Evolutionary conservation across 2,888 invertebrate genomes (phyloP), one percentile per base, ranked within the genome.

Genomic region (Cartodere bifasciata): DNA sequence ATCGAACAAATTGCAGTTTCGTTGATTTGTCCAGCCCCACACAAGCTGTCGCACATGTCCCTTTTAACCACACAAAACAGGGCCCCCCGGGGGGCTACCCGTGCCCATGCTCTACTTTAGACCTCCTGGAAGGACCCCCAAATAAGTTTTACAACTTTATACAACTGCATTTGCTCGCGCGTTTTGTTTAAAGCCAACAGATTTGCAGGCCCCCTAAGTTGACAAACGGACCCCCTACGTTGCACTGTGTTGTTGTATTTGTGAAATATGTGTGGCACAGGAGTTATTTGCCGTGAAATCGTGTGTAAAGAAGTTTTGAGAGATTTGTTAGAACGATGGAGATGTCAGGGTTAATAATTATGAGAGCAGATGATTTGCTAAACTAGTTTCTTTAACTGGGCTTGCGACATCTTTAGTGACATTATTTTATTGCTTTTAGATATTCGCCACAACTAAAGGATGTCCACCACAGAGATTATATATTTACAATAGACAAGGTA

Each of bases 151-250:
- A 42, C 43, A 42, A 40, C 31, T 43, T 42, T 38, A 37, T 41
- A 39, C 40, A 40, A 39, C 41, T 42, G 46, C 36, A 34, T 37
- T 35, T 29, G 26, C 13, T 12, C 31, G 31, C 25, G 26, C 40
- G 47, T 48, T 50, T 50, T 49, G 49, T 51, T 47, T 49, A 46
- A 50, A 43, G 42, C 41, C 42, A 44, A 47, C 50, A 49, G 44
- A 46, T 40, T 38, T 33, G 35, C 46, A 48, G 48, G 47, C 48
- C 44, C 46, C 47, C 47, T 44, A 30, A 31, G 42, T 39, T 34
- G 38, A 41, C 42, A 41, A 42, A 42, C 38, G 40, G 40, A 42
- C 42, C 42, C 40, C 42, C 42, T 34, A 23, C 35, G 16, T 25
- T 32, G 29, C 32, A 37, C 38, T 40, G 31, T 34, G 41, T 42